These are phyloP conservation scores for Drosophila miranda DNA, from an alignment of 1,140 invertebrate genomes.

Conservation along the genomic window DNA sequence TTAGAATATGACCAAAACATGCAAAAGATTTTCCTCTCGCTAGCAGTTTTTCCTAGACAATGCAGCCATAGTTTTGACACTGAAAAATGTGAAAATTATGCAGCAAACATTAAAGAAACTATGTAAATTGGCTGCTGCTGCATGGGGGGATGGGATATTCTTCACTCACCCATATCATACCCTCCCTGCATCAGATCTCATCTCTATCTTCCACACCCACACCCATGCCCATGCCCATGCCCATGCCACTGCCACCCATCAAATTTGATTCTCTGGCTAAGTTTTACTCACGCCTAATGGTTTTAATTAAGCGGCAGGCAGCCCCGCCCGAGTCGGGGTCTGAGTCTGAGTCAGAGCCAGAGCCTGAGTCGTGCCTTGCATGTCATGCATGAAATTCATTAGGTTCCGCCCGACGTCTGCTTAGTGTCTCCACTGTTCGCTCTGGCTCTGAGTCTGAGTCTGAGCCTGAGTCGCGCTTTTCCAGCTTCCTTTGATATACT, in stretches of 20 bases:
- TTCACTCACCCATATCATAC: background rate
- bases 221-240: background rate
- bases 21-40: conserved; percentile 74
- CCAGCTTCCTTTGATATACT: conserved; percentile 66
- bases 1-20: conserved; percentile 81
- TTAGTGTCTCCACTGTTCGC: conserved; percentile 39
- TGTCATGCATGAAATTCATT: conserved; percentile 81
- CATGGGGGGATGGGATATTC: too few relatives aligned
- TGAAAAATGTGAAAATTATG: conserved; percentile 82
- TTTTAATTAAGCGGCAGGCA: conserved; percentile 75
- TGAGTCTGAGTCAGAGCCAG: background rate
- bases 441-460: background rate
- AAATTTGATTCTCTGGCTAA: conserved; percentile 64
- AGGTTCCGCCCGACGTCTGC: conserved; percentile 57
- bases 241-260: conserved; percentile 11
- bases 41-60: conserved; percentile 55
- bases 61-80: conserved; percentile 73
- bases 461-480: conserved; percentile 14
- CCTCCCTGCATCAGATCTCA: too few relatives aligned
- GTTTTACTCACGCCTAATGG: conserved; percentile 68
- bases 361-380: conserved; percentile 48
- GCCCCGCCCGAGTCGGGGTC: background rate
- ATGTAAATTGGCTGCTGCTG: conserved; percentile 74
- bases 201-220: background rate
- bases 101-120: conserved; percentile 79